Conservation (phyloP, 2,888 invertebrate genomes). For the Mythimna loreyi region DNA sequence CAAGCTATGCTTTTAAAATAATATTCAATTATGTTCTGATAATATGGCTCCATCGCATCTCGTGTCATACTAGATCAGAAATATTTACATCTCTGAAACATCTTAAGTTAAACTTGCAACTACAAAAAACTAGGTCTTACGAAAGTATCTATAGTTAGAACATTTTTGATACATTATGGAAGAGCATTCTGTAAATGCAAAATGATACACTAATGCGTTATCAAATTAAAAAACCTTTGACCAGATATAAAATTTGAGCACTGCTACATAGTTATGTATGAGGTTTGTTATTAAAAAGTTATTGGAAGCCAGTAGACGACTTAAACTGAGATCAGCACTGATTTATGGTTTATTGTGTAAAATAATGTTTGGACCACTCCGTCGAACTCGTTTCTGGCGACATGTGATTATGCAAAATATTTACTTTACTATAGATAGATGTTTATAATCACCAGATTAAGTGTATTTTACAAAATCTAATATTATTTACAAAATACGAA, state of each 20-base stretch:
- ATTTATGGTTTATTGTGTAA: slow-evolving; percentile 57
- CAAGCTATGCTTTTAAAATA: slow-evolving; percentile 68
- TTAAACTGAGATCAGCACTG: slow-evolving; percentile 59
- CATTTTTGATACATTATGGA: slow-evolving; percentile 63
- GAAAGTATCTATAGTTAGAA: slow-evolving; percentile 55
- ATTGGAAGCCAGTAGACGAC: slow-evolving; percentile 39
- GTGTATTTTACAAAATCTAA: slow-evolving; percentile 81
- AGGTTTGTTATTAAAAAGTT: slow-evolving; percentile 30
- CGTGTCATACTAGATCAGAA: slow-evolving; percentile 56
- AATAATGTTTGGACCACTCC: slow-evolving; percentile 67
- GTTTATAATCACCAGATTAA: slow-evolving; percentile 72
- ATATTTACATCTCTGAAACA: slow-evolving; percentile 56
- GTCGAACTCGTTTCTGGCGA: slow-evolving; percentile 61
- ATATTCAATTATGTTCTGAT: slow-evolving; percentile 62
- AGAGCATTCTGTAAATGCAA: slow-evolving; percentile 62
- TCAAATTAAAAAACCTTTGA: slow-evolving; percentile 39
- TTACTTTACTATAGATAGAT: slow-evolving; percentile 61
- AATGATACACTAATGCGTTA: slow-evolving; percentile 46
- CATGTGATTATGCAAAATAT: slow-evolving; percentile 61
- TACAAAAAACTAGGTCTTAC: slow-evolving; percentile 61
- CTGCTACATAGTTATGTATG: slow-evolving; percentile 45
- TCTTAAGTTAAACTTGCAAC: slow-evolving; percentile 57
- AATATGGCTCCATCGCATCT: slow-evolving; percentile 64
- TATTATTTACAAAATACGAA: slow-evolving; percentile 85
- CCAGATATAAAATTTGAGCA: slow-evolving; percentile 59